phyloP scores from a whole-genome alignment of 2,888 invertebrate genomes.

The Cryptops parisi region DNA sequence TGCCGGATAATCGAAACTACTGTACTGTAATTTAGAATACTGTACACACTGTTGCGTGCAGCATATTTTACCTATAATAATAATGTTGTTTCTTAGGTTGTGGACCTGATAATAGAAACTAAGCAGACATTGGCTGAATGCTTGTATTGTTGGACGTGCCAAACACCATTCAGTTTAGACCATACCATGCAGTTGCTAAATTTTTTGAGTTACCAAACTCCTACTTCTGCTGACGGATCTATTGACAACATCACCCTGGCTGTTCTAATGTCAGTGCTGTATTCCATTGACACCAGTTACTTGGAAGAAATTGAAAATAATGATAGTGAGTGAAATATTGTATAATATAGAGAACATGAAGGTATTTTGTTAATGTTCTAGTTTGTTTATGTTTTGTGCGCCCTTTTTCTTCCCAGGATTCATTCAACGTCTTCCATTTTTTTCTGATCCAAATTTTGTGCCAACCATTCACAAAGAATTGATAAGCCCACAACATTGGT shows the following conservation, averaged over 20 bases:
- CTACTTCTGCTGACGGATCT: conserved; percentile 44
- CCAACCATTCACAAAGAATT: conserved; percentile 38
- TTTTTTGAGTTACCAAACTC: conserved; percentile 27
- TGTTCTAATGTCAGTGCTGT: conserved; percentile 65
- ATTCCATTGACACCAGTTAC: conserved; percentile 66
- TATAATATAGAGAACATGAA: no score
- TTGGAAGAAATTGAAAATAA: conserved; percentile 35
- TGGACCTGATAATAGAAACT: conserved; percentile 59
- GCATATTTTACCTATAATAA: no score
- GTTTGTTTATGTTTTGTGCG: background rate
- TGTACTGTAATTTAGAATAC: no score
- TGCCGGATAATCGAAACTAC: no score
- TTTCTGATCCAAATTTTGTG: conserved; percentile 28
- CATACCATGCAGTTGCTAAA: conserved; percentile 42
- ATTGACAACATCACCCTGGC: conserved; percentile 64
- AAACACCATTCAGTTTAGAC: conserved; percentile 54
- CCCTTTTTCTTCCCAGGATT: conserved; percentile 21
- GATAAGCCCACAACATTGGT: conserved; percentile 34
- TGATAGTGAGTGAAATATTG: conserved; percentile 29
- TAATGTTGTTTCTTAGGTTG: conserved; percentile 28
- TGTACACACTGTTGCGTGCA: no score
- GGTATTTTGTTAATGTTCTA: conserved; percentile 5
- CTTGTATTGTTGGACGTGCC: conserved; percentile 60
- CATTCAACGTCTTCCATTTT: conserved; percentile 29
- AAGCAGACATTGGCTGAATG: conserved; percentile 55